phyloP scores from a whole-genome alignment of 2,113 vertebrate genomes.

The Ailuropoda melanoleuca region DNA sequence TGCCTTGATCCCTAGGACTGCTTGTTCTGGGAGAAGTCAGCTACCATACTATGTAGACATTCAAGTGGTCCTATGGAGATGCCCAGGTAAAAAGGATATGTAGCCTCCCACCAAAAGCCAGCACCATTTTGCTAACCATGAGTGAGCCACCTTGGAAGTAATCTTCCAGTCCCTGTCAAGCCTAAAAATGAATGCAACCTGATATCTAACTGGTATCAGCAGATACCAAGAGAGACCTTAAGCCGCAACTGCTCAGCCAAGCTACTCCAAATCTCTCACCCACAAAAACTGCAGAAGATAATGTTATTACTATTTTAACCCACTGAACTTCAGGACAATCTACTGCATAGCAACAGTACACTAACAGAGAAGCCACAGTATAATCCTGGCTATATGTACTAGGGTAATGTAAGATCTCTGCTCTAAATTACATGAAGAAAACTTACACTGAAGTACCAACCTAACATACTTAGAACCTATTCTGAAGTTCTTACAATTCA shows the following conservation, averaged over 20 bases:
- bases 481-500: background rate
- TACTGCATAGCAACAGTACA: background rate
- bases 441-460: background rate
- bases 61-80: background rate
- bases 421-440: background rate
- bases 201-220: background rate
- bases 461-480: background rate
- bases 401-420: background rate
- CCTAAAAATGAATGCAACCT: background rate
- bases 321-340: background rate
- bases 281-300: background rate
- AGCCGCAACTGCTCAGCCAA: background rate
- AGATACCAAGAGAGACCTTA: background rate
- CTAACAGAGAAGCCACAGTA: background rate
- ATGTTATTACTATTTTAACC: background rate
- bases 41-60: background rate
- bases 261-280: background rate
- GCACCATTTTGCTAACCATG: background rate
- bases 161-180: background rate
- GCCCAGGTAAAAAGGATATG: background rate
- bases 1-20: background rate
- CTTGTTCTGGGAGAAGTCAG: background rate
- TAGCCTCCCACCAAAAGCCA: background rate
- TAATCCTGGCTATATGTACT: background rate
- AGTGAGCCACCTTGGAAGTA: background rate